Conservation (phyloP, 2,797 vertebrate genomes). For the Tokudaia tokunoshimensis region DNA sequence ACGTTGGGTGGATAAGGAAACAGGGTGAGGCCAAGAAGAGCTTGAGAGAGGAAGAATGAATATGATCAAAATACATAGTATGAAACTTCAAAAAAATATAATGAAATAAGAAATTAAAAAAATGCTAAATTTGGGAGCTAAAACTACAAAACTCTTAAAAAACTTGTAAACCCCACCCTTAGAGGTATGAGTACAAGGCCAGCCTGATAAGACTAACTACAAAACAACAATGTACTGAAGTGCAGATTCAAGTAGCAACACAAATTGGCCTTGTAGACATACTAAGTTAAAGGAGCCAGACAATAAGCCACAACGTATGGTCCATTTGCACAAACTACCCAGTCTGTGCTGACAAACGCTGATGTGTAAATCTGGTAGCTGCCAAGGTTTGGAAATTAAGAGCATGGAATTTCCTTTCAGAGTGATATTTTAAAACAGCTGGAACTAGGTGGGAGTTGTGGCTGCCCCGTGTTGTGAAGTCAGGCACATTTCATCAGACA, state of each 20-base stretch:
- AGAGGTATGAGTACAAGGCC: not conserved
- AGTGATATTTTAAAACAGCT: not conserved
- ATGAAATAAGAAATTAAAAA: not conserved
- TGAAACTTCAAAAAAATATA: not conserved
- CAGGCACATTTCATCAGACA: not conserved
- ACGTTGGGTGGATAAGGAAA: not conserved
- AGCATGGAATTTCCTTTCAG: not conserved
- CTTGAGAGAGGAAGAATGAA: not conserved
- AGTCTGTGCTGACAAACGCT: not conserved
- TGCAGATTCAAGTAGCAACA: not conserved
- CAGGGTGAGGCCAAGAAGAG: no score
- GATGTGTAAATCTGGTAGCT: constrained; percentile 18
- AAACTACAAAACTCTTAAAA: constrained; percentile 28
- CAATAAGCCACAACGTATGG: not conserved
- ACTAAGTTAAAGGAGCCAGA: not conserved
- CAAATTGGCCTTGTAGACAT: not conserved
- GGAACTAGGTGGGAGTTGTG: not conserved
- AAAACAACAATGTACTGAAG: not conserved
- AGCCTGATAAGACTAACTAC: not conserved
- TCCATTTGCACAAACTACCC: not conserved
- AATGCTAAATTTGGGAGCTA: constrained; percentile 24
- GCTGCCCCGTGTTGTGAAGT: not conserved
- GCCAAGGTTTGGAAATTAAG: not conserved
- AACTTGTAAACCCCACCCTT: not conserved
- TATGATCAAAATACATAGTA: not conserved